A percentile compares a stretch with the other conserved stretches of the same genome.
phyloP scores from a whole-genome alignment of 2,888 invertebrate genomes.

The Cephalotes varians region DNA sequence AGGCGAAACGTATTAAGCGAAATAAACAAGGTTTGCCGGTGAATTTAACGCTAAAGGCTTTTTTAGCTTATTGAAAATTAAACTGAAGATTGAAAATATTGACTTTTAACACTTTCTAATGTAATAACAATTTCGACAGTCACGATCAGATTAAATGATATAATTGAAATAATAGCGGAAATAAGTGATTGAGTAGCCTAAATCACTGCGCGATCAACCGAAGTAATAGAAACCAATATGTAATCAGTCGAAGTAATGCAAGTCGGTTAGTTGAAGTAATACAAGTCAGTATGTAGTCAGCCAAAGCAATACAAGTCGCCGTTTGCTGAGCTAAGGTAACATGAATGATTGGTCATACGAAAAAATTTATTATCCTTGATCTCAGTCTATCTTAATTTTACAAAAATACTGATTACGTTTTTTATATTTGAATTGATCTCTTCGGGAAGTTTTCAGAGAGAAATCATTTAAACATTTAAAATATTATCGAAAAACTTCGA shows the following conservation, averaged over 20 bases:
- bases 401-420: neutral
- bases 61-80: neutral
- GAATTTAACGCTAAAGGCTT: neutral
- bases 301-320: neutral
- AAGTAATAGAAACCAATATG: neutral
- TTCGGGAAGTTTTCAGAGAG: neutral
- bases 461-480: neutral
- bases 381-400: neutral
- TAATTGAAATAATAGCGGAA: neutral
- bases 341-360: neutral
- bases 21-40: slow-evolving; percentile 19
- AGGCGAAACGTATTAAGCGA: slow-evolving; percentile 30
- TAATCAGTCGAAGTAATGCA: neutral
- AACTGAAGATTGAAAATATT: neutral
- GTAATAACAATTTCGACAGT: neutral
- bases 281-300: neutral
- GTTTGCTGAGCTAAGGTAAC: neutral
- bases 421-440: neutral
- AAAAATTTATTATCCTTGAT: neutral
- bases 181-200: neutral
- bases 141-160: neutral
- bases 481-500: neutral
- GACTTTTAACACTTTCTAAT: neutral
- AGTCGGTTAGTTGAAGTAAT: neutral
- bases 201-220: neutral